phyloP scores from a whole-genome alignment of 2,113 vertebrate species.

The Scortum barcoo region DNA sequence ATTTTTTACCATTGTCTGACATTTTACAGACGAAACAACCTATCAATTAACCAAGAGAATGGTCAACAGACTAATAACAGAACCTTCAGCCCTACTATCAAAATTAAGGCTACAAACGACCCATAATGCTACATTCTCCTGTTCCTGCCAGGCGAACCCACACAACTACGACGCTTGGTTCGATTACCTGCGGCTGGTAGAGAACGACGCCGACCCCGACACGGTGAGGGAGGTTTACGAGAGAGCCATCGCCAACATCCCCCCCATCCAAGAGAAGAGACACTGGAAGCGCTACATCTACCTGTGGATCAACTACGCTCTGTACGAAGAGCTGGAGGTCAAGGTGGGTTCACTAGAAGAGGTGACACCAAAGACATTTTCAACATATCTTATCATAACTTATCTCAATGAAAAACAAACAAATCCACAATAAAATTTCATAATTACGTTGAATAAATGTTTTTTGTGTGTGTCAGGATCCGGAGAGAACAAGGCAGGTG shows the following conservation, averaged over 20 bases:
- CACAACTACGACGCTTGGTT: constrained; percentile 99
- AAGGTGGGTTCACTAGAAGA: constrained; percentile 86
- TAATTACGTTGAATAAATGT: not conserved
- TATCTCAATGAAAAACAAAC: not conserved
- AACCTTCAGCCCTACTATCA: no score
- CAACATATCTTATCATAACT: no score
- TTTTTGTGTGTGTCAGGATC: constrained; percentile 83
- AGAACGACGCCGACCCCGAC: constrained; percentile 91
- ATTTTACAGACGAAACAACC: no score
- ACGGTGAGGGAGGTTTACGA: constrained; percentile 95
- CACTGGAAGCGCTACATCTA: constrained; percentile 99
- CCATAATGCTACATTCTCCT: not conserved
- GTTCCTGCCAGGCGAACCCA: constrained; percentile 89
- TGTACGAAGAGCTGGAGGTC: constrained; percentile 97
- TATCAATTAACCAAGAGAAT: no score
- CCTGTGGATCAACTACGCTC: constrained; percentile 96
- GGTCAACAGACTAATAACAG: no score
- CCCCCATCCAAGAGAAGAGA: constrained; percentile 94
- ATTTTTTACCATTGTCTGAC: no score
- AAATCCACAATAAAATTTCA: not conserved
- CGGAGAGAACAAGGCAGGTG: constrained; percentile 94
- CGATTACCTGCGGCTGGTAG: constrained; percentile 95
- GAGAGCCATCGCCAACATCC: constrained; percentile 94
- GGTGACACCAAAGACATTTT: no score
- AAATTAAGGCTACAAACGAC: no score